Conservation (phyloP, 2,113 vertebrate species). For the Brachypodius melanocephalos region DNA sequence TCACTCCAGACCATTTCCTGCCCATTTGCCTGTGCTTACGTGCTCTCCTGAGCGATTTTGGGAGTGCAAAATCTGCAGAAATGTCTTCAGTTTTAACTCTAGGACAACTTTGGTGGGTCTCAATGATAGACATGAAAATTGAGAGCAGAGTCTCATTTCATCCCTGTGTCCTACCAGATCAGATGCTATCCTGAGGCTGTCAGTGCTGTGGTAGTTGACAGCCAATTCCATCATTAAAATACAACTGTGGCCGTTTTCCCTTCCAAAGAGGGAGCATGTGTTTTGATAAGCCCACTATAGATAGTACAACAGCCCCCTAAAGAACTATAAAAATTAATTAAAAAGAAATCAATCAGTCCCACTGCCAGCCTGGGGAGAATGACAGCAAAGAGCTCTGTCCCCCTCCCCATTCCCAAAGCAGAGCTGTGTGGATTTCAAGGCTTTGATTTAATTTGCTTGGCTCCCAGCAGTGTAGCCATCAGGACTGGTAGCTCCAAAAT, state of each 20-base stretch:
- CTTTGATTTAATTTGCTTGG: not conserved
- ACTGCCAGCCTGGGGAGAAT: not conserved
- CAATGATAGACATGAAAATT: not conserved
- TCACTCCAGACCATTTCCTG: not conserved
- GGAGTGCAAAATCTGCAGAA: not conserved
- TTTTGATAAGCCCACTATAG: not conserved
- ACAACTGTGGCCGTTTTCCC: not conserved
- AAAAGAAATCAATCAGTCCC: not conserved
- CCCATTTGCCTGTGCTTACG: accelerated
- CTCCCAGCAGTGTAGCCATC: not conserved
- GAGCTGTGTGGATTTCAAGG: accelerated
- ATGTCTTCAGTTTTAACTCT: not conserved
- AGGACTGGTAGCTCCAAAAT: not conserved
- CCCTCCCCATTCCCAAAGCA: not conserved
- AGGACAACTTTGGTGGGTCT: not conserved
- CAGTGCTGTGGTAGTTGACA: not conserved
- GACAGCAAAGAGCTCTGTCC: not conserved
- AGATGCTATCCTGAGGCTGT: not conserved
- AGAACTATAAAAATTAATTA: not conserved
- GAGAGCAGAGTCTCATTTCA: not conserved
- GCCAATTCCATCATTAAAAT: not conserved
- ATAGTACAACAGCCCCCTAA: not conserved
- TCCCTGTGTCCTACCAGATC: not conserved
- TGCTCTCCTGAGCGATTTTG: not conserved
- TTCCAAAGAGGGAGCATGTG: not conserved